phyloP scores from a whole-genome alignment of 2,888 invertebrate genomes.

The Ophion ellenae region DNA sequence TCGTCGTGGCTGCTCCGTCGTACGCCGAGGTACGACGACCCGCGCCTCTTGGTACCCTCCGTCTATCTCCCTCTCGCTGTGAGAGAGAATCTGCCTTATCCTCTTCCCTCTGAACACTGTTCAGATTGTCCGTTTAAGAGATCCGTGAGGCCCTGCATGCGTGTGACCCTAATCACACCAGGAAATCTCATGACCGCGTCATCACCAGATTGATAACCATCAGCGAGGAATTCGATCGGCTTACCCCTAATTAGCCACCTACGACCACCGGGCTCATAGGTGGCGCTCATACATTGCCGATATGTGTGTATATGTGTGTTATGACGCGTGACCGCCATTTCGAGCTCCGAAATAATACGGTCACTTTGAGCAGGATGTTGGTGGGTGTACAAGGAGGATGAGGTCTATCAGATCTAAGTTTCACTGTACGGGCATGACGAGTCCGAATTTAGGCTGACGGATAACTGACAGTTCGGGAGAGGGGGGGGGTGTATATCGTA shows the following conservation, averaged over 20 bases:
- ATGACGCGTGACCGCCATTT: conserved; percentile 57
- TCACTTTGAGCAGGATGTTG: conserved; percentile 42
- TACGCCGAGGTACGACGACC: conserved; percentile 39
- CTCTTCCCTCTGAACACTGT: conserved; percentile 6
- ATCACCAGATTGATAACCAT: conserved; percentile 66
- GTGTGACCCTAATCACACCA: conserved; percentile 51
- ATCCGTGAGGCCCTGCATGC: conserved; percentile 15
- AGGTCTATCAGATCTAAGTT: conserved; percentile 36
- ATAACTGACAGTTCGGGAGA: conserved; percentile 1
- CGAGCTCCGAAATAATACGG: conserved; percentile 51
- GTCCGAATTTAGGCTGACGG: conserved; percentile 34
- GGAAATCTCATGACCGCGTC: conserved; percentile 63
- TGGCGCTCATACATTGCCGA: conserved; percentile 16
- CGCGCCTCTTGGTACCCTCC: conserved; percentile 30
- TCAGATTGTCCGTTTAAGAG: neutral
- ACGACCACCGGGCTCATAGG: conserved; percentile 43
- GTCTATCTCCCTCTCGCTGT: neutral
- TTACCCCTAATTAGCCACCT: conserved; percentile 67
- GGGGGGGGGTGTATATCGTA: neutral
- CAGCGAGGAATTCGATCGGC: conserved; percentile 65
- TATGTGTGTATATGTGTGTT: neutral
- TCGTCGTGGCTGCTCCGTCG: conserved; percentile 36
- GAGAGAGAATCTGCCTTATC: neutral
- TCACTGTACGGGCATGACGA: conserved; percentile 40
- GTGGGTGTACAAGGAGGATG: conserved; percentile 9